These are phyloP conservation scores for Euplagia quadripunctaria DNA, from an alignment of 2,888 invertebrate genomes.

Conservation along the genomic window DNA sequence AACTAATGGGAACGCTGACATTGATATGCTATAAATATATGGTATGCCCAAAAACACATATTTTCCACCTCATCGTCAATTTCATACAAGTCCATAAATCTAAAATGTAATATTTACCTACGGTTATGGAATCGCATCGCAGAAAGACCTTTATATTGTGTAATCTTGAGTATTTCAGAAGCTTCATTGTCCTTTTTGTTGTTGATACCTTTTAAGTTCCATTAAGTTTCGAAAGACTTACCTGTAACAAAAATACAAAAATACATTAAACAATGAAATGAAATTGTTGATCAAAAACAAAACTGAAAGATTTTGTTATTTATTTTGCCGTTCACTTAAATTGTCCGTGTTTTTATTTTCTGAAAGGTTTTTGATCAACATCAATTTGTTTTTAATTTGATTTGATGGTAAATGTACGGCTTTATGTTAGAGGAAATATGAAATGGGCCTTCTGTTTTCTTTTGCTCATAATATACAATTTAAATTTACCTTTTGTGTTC, in stretches of 20 bases:
- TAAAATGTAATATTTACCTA: too few species aligned
- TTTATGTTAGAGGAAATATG: not conserved
- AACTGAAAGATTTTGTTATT: conserved; percentile 15
- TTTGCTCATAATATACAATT: not conserved
- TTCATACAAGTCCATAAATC: too few species aligned
- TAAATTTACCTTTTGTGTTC: not conserved
- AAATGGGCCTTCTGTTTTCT: not conserved
- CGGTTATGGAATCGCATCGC: not conserved
- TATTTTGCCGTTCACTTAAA: conserved; percentile 1
- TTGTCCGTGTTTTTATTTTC: conserved; percentile 19
- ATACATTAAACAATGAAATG: conserved; percentile 32
- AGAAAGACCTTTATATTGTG: not conserved
- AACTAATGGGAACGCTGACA: too few species aligned
- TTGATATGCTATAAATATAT: too few species aligned
- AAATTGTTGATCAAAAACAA: conserved; percentile 13
- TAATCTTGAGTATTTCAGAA: not conserved
- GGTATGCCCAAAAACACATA: too few species aligned
- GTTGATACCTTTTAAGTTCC: conserved; percentile 9
- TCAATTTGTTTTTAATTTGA: conserved; percentile 33
- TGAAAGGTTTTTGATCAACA: conserved; percentile 40
- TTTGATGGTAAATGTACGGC: conserved; percentile 14
- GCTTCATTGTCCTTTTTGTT: not conserved
- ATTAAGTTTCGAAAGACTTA: conserved; percentile 34
- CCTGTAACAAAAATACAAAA: conserved; percentile 37
- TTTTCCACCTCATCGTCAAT: too few species aligned